A percentile compares a stretch with the other conserved stretches of the same genome.
These are phyloP conservation scores for Theretra japonica DNA, from an alignment of 2,888 invertebrate genomes.

Conservation along the genomic window DNA sequence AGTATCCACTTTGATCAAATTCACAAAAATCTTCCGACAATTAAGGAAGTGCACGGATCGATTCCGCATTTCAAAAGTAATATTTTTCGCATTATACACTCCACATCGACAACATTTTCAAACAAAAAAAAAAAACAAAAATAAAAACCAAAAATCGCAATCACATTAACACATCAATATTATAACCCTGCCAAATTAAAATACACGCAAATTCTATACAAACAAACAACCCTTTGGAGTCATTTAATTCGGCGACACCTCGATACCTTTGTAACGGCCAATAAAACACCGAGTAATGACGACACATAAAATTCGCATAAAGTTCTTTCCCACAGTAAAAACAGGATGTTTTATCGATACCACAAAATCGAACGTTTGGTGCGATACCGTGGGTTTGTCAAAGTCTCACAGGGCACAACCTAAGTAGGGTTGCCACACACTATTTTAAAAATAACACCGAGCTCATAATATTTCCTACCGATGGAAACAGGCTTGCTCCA, in stretches of 20 bases:
- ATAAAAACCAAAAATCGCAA: neutral
- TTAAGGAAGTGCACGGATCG: neutral
- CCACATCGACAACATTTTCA: neutral
- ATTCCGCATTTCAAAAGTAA: too few species aligned
- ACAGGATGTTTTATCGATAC: constrained; percentile 29
- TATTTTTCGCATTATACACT: neutral
- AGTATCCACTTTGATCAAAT: too few species aligned
- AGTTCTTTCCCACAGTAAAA: constrained; percentile 17
- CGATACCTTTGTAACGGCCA: neutral
- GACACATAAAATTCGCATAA: constrained; percentile 3
- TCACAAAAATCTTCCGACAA: neutral
- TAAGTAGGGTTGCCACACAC: too few species aligned
- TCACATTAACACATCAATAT: constrained; percentile 9
- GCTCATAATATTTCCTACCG: too few species aligned
- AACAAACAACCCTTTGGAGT: neutral
- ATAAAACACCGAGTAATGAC: constrained; percentile 1
- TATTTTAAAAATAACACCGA: too few species aligned
- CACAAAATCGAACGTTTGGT: constrained; percentile 12
- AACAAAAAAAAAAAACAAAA: neutral
- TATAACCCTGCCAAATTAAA: neutral
- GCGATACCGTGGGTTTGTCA: constrained; percentile 21
- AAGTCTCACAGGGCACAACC: constrained; percentile 14
- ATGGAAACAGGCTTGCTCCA: too few species aligned
- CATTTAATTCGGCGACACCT: neutral
- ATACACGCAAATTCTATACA: neutral